These are phyloP conservation scores for Tragelaphus scriptus DNA, from an alignment of 2,113 vertebrate genomes.

Conservation along the genomic window DNA sequence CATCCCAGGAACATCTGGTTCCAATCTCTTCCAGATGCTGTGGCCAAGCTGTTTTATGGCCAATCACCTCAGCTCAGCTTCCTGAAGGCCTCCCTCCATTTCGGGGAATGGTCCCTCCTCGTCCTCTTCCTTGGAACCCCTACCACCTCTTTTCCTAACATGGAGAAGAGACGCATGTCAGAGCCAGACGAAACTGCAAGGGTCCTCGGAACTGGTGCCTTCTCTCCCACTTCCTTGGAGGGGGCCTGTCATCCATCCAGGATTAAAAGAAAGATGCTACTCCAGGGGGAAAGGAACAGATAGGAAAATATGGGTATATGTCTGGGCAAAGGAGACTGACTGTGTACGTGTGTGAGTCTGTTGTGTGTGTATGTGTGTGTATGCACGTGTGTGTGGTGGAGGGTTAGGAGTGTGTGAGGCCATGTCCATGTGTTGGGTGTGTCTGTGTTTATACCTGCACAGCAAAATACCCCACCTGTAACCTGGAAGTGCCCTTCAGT, in stretches of 20 bases:
- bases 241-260: neutral
- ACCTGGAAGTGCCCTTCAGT: neutral
- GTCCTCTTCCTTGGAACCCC: neutral
- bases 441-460: neutral
- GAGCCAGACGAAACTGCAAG: neutral
- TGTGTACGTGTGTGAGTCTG: neutral
- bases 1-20: constrained; percentile 60
- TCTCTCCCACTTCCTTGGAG: neutral
- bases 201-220: neutral
- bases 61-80: constrained; percentile 58
- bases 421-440: neutral
- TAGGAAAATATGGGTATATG: neutral
- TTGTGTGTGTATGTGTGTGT: too few species aligned
- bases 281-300: neutral
- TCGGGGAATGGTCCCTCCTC: constrained; percentile 1
- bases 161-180: neutral
- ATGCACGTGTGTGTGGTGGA: neutral
- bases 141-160: neutral
- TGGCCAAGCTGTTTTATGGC: constrained; percentile 50
- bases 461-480: neutral
- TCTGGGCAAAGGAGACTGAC: neutral
- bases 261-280: neutral
- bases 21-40: constrained; percentile 66
- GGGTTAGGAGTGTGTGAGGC: neutral
- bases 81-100: constrained; percentile 31